Evolutionary conservation across 2,888 invertebrate genomes (phyloP), one percentile per base, ranked within the genome.

Genomic region (Idaea dimidiata): DNA sequence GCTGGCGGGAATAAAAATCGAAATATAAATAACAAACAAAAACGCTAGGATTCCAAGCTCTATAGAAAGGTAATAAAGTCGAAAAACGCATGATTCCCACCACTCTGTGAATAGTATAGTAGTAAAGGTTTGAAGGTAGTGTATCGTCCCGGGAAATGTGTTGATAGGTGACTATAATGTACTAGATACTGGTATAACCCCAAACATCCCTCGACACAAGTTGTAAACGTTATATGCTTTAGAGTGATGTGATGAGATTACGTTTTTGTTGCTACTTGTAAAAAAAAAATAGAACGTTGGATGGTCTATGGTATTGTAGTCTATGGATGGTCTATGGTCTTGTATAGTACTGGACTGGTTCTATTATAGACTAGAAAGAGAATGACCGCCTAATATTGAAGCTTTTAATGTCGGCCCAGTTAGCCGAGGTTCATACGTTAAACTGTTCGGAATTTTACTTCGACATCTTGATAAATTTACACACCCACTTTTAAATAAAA

Each of bases 211-310:
- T 61, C 68, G 68, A 72, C 69, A 76, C 72, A 81, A 70, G 75
- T 71, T 71, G 79, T 76, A 79, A 78, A 73, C 73, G 77, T 82
- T 81, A 81, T 10, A 24, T 71, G 77, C 70, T 72, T 75, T 73
- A 43, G 43, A 43, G 43, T 43, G 43, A 43, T 43, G 43, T 43
- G 43, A 43, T 43, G 43, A 84, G 86, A 83, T 83, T 81, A 80
- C 77, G 81, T 80, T 75, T 43, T 10, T 8, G 10, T 1, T 43
- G 8, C 43, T 10, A 33, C 10, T 8, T 32, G 6, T 32, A 32
- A 32, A 32, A 32, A 1, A 32, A 32, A 2, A 32, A 32, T 10
- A 32, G 32, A 10, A 32, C 32, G n/a, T n/a, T n/a, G n/a, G n/a
- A n/a, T n/a, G n/a, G n/a, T n/a, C n/a, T n/a, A n/a, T n/a, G n/a